Base-by-base conservation (phyloP, 2,113 vertebrate genomes). In the Lutjanus erythropterus region DNA sequence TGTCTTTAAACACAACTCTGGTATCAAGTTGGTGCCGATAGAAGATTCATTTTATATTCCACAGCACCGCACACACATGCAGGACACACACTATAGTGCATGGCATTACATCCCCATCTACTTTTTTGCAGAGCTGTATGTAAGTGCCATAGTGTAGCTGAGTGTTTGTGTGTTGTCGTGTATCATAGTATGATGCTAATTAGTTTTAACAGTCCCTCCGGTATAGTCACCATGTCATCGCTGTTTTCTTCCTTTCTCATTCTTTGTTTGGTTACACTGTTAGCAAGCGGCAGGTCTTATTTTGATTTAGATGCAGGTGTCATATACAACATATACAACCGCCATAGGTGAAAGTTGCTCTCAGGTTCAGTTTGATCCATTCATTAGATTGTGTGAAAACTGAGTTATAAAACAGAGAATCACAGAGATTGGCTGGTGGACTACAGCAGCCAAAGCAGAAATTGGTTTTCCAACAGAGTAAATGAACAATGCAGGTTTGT, bases 21-120 rank as follows among this genome's bases (percentile, higher is more conserved):
- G 68, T 80, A 56, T 73, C 12, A 69, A 39, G 39, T 59, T 61
- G 23, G 42, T 56, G 53, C 59, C 56, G 33, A 69, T 33, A 71
- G 46, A 78, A 81, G 27, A 72, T 33, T 35, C 29, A 49, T 16
- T 68, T 47, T 59, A 33, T 14, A 67, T 25, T 46, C 11, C 37
- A 33, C 41, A 0, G 16, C 23, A 75, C 70, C 4, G 53, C 23
- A 39, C 19, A 66, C 64, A 39, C 56, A 49, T 67, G 49, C 73
- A 75, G 50, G 81, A 77, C 50, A 78, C 50, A 65, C 25, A 25
- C 46, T 33, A n/a, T 68, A 83, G 65, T 88, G 90, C 89, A 89
- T 86, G 89, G 85, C 73, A 31, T 29, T 67, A 79, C 29, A 60
- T 72, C 50, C 60, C 21, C 67, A 86, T 85, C 37, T 55, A 80